Percentiles rank a stretch among this genome's conserved stretches.
Conservation (phyloP, 2,113 vertebrate species). For the Burhinus bistriatus region DNA sequence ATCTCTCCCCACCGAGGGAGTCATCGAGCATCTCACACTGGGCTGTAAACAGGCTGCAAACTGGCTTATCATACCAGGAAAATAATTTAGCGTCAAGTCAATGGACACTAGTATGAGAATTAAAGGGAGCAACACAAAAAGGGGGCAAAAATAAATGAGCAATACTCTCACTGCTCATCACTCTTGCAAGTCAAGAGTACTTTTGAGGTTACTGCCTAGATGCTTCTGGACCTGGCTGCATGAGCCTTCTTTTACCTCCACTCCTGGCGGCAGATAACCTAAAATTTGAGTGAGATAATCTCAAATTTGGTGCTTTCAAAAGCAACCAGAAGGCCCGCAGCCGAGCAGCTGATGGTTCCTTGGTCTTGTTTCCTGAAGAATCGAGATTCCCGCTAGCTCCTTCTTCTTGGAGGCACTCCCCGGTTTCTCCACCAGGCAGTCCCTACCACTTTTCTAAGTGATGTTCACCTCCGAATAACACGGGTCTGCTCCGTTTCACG, state of each 20-base stretch:
- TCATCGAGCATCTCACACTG: not conserved
- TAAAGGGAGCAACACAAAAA: not conserved
- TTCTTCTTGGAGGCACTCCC: not conserved
- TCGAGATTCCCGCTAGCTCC: not conserved
- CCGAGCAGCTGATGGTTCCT: not conserved
- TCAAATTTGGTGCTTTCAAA: not conserved
- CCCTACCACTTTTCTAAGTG: not conserved
- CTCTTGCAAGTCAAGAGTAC: not conserved
- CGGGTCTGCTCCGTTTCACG: fast-evolving
- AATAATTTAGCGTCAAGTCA: not conserved
- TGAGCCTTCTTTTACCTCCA: not conserved
- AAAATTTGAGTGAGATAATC: not conserved
- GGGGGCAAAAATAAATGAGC: not conserved
- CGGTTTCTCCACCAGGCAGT: not conserved
- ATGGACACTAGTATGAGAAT: not conserved
- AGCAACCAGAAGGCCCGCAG: not conserved
- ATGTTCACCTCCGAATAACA: not conserved
- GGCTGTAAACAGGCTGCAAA: not conserved
- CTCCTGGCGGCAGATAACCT: not conserved
- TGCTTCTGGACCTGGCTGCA: not conserved
- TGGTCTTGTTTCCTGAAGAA: not conserved
- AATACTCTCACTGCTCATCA: too few relatives aligned
- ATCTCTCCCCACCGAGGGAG: not conserved
- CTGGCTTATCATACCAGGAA: not conserved
- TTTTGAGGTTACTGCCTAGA: not conserved